A percentile compares a stretch with the other conserved stretches of the same genome.
These are phyloP conservation scores for Tragelaphus eurycerus DNA, from an alignment of 2,797 vertebrate genomes.

Conservation along the genomic window DNA sequence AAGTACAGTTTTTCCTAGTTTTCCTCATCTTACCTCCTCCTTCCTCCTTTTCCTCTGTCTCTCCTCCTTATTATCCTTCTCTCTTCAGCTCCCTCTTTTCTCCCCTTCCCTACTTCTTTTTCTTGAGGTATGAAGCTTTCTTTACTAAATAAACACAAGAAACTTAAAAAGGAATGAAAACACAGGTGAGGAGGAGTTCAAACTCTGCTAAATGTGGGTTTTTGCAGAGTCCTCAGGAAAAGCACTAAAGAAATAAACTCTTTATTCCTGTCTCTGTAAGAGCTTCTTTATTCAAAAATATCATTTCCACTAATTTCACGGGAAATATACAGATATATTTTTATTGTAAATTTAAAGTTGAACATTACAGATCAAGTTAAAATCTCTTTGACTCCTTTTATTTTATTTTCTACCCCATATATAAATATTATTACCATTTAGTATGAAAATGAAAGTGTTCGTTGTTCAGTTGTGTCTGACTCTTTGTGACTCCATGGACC, in stretches of 20 bases:
- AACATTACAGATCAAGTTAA: not conserved
- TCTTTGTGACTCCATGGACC: not conserved
- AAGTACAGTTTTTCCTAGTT: not conserved
- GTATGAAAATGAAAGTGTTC: not conserved
- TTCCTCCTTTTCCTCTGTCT: no score
- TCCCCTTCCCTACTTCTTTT: not conserved
- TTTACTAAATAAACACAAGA: not conserved
- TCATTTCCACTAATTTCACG: not conserved
- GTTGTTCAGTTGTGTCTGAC: not conserved
- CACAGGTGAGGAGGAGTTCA: not conserved
- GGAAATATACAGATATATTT: not conserved
- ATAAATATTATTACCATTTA: not conserved
- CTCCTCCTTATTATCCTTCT: accelerated
- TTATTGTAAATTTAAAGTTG: not conserved
- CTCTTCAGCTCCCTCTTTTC: not conserved
- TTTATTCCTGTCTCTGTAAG: not conserved
- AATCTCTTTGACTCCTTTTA: not conserved
- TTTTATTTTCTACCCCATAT: not conserved
- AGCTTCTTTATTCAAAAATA: not conserved
- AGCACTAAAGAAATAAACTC: not conserved
- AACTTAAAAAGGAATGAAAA: not conserved
- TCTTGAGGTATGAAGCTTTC: not conserved
- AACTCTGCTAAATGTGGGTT: not conserved
- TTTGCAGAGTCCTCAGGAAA: not conserved
- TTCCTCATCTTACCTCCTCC: not conserved